These are phyloP conservation scores for Macrosteles quadrilineatus DNA, from an alignment of 1,140 invertebrate genomes.

Conservation along the genomic window DNA sequence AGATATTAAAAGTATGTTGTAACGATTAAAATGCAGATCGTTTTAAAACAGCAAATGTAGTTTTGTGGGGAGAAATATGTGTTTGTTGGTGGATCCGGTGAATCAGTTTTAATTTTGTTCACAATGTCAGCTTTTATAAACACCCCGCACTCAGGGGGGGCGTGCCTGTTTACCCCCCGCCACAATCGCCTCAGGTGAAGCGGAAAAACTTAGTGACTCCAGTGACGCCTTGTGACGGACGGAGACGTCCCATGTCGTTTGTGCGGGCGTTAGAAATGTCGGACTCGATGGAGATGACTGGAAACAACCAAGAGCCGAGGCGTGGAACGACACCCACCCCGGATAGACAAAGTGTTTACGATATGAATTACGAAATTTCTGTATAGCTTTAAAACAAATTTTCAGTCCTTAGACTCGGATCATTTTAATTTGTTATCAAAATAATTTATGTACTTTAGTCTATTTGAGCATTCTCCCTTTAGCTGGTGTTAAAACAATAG, in stretches of 20 bases:
- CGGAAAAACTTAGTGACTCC: slow-evolving; percentile 57
- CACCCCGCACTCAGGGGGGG: slow-evolving; percentile 60
- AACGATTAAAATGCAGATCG: too few species aligned
- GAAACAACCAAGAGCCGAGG: slow-evolving; percentile 50
- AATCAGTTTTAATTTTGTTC: too few species aligned
- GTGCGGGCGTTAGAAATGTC: slow-evolving; percentile 89
- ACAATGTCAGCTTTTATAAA: too few species aligned
- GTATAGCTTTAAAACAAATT: slow-evolving; percentile 59
- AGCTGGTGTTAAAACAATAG: too few species aligned
- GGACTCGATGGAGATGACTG: slow-evolving; percentile 73
- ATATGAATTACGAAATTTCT: slow-evolving; percentile 96
- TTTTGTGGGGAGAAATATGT: too few species aligned
- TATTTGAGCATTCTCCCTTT: too few species aligned
- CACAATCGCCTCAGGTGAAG: slow-evolving; percentile 65
- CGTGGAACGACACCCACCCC: slow-evolving; percentile 65
- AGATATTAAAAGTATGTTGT: too few species aligned
- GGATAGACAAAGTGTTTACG: slow-evolving; percentile 86
- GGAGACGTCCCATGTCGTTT: slow-evolving; percentile 84
- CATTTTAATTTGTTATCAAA: too few species aligned
- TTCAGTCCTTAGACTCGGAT: not conserved
- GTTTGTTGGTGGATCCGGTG: too few species aligned
- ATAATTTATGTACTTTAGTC: too few species aligned
- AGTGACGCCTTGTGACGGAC: slow-evolving; percentile 52
- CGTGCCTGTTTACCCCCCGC: slow-evolving; percentile 66
- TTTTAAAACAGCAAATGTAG: too few species aligned